Evolutionary conservation across 2,888 invertebrate genomes (phyloP), one percentile per base, ranked within the genome.

Genomic region (Kryphioiulus occultus): DNA sequence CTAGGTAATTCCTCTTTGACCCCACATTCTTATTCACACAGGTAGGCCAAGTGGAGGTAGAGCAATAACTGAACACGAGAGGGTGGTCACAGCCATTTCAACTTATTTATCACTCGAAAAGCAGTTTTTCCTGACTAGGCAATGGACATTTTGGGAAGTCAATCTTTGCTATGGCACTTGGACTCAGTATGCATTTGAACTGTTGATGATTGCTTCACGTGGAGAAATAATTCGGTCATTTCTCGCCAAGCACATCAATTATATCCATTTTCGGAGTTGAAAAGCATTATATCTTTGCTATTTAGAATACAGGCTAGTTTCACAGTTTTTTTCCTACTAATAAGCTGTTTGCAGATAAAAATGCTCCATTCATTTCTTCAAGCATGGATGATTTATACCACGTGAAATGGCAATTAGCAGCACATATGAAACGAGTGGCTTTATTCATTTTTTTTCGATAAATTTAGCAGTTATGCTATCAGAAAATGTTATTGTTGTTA

Each of bases 1-100:
- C 26, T 68, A 68, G 68, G 68, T 68, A 68, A 26, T 68, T 68
- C 68, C 68, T 68, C 68, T 68, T 68, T 68, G 68, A 68, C 68
- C 68, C 68, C 68, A 68, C 68, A 68, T 68, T 68, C 68, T 26
- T 68, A n/a, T 47, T 47, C 47, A 15, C 17, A n/a, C 59, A 59
- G 59, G 59, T 26, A 26, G 22, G 26, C 26, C 59, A 19, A 68
- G 68, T 26, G 68, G 68, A 68, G 68, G 68, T 68, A 26, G 68
- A 68, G 68, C 68, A 68, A 68, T 68, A 68, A 68, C 22, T 26
- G 68, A 68, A 68, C 22, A 68, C 26, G 68, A 68, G 68, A 68
- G 68, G 68, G 68, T 68, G 68, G 68, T 68, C 68, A 68, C 68
- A 68, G 26, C 26, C 68, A 68, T 68, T 68, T 68, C 26, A 68